Base-by-base conservation (phyloP, 1,140 invertebrate genomes). In the Plutomurus gul region DNA sequence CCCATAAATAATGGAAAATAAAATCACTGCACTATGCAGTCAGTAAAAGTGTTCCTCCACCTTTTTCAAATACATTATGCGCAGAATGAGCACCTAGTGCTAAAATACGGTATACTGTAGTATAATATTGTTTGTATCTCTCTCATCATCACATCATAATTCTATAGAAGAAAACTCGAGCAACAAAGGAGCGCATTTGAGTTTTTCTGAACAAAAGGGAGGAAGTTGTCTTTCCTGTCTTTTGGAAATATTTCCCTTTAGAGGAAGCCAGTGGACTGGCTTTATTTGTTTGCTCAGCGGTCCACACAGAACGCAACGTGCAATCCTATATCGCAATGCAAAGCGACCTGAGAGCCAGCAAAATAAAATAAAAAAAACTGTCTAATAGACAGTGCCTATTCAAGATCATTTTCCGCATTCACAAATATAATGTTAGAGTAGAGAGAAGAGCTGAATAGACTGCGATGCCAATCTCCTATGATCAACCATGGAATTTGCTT, bases 401-500 rank as follows among this genome's bases (percentile, higher is more conserved):
- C 56, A 65, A 65, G 56, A 65, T 65, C 56, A 65, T 65, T 65
- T 65, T 65, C 56, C 56, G 56, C 56, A 65, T 65, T 65, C 27
- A 65, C 30, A 11, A n/a, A n/a, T 36, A 13, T 13, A 60, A 27
- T 10, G 33, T n/a, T 65, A 65, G 46, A 49, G 25, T 11, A 60
- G 49, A 56, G 30, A 27, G 7, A 30, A 60, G 13, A 60, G 51
- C 25, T 30, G 8, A 6, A n/a, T n/a, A n/a, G n/a, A n/a, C n/a
- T n/a, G 13, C 30, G 70, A 72, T 72, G 70, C 36, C 70, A 72
- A 72, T 72, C 70, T 72, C 37, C 70, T 72, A 72, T 72, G 70
- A 72, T 72, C 70, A 72, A 27, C 70, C 70, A 72, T 72, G 70
- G 70, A 72, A 72, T 72, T 43, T 43, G 56, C 39, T 72, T 72